These are phyloP conservation scores for Orthochromis indermauri DNA, from an alignment of 2,113 vertebrate genomes.

Conservation along the genomic window DNA sequence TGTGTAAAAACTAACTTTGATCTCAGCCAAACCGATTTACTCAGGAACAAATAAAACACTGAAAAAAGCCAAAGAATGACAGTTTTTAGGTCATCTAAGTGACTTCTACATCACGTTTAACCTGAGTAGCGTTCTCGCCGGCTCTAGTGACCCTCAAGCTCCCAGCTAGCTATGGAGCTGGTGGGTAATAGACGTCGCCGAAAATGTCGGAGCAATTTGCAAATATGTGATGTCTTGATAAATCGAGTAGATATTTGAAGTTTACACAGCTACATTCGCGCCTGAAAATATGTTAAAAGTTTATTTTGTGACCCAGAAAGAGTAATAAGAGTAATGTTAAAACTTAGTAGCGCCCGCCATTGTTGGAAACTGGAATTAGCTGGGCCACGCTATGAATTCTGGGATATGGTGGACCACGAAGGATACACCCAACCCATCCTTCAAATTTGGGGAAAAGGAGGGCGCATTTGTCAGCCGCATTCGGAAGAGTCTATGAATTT, in stretches of 20 bases:
- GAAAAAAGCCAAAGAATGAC: neutral
- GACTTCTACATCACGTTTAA: neutral
- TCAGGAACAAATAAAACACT: neutral
- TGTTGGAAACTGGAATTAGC: neutral
- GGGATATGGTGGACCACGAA: neutral
- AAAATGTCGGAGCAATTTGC: neutral
- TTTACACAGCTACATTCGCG: neutral
- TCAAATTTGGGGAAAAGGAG: neutral
- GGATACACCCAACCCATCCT: neutral
- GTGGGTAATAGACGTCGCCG: fast-evolving
- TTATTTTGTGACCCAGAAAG: neutral
- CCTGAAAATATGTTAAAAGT: neutral
- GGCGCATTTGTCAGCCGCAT: neutral
- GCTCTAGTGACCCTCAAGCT: neutral
- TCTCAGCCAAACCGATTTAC: neutral
- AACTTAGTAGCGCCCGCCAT: neutral
- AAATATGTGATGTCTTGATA: neutral
- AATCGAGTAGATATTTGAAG: neutral
- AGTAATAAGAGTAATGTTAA: neutral
- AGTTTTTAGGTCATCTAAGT: neutral
- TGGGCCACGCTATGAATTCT: neutral
- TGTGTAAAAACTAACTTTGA: neutral
- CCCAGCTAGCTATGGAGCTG: neutral
- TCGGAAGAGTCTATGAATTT: neutral
- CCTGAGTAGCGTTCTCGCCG: fast-evolving